Evolutionary conservation across 2,113 vertebrate species (phyloP).

Genomic region (Myrmophylax atrothorax): DNA sequence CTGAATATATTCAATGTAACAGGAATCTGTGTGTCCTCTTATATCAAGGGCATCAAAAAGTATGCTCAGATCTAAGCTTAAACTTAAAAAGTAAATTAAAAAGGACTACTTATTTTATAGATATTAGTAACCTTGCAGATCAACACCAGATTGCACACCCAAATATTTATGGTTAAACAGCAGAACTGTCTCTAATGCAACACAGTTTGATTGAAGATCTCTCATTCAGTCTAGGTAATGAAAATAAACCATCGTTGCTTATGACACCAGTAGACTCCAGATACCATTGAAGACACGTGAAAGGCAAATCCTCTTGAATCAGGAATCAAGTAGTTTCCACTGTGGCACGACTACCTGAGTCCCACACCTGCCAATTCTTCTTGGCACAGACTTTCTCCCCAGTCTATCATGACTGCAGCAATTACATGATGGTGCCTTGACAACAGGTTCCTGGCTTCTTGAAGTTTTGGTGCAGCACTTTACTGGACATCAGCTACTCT

Average conservation of each 20-base stretch:
- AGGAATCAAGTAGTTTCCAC: neutral
- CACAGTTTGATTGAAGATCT: neutral
- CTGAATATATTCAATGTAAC: neutral
- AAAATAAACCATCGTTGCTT: neutral
- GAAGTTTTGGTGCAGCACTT: neutral
- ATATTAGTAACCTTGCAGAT: neutral
- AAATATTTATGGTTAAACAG: conserved; percentile 33
- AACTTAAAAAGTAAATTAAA: neutral
- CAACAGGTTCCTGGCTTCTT: neutral
- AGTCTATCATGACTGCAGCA: neutral
- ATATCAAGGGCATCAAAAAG: neutral
- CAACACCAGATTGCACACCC: neutral
- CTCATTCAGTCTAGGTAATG: neutral
- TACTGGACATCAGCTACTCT: neutral
- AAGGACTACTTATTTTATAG: neutral
- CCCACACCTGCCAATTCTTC: neutral
- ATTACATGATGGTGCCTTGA: neutral
- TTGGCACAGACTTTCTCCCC: neutral
- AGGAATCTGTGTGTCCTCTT: neutral
- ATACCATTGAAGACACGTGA: neutral
- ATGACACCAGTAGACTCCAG: neutral
- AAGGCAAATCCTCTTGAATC: neutral
- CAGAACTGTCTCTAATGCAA: neutral
- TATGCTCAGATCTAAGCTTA: neutral
- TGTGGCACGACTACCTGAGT: neutral